phyloP scores from a whole-genome alignment of 2,888 invertebrate genomes.

The Spisula solida region DNA sequence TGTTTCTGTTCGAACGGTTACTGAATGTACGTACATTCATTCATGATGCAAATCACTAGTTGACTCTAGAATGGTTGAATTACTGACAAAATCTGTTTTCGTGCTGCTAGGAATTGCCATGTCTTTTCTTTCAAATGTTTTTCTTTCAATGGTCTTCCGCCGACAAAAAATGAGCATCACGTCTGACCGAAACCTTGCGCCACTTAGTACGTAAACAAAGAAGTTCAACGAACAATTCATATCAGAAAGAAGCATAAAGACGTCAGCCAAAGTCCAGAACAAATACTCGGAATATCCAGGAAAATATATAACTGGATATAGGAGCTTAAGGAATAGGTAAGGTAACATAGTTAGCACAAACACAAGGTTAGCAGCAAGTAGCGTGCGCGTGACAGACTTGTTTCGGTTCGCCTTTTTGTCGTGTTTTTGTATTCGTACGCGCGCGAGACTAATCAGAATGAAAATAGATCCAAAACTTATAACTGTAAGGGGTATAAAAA shows the following conservation, averaged over 20 bases:
- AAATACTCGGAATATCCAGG: background rate
- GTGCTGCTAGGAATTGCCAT: background rate
- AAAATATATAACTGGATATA: background rate
- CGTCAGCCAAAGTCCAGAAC: constrained; percentile 39
- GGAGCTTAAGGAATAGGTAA: constrained; percentile 16
- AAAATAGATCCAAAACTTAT: constrained; percentile 26
- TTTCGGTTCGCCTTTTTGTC: constrained; percentile 13
- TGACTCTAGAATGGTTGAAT: background rate
- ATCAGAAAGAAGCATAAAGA: constrained; percentile 39
- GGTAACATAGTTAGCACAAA: constrained; percentile 43
- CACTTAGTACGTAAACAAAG: constrained; percentile 45
- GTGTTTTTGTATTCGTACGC: constrained; percentile 28
- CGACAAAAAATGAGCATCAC: background rate
- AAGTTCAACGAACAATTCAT: constrained; percentile 37
- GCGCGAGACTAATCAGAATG: constrained; percentile 18
- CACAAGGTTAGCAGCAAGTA: constrained; percentile 35
- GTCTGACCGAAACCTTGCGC: constrained; percentile 29
- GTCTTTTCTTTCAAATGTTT: background rate
- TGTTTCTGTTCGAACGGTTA: too few species aligned
- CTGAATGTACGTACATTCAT: background rate
- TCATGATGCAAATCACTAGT: background rate
- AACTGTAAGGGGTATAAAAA: constrained; percentile 27
- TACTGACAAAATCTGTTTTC: background rate
- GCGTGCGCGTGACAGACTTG: constrained; percentile 15
- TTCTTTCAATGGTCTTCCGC: background rate